Conservation (phyloP, 2,797 vertebrate genomes). For the Acanthurus tractus region DNA sequence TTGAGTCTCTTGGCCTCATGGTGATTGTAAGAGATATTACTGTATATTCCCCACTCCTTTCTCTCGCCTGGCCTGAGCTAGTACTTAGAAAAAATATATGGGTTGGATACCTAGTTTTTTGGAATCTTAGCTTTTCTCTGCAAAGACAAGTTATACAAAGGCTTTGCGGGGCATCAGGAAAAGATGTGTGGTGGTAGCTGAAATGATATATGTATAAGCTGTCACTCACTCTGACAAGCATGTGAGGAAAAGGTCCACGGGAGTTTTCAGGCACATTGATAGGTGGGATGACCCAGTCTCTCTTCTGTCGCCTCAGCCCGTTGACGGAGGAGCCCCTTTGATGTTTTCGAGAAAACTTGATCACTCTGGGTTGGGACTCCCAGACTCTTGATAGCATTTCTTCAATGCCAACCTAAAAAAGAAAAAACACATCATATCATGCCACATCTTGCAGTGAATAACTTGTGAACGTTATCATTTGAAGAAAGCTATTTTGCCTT, state of each 20-base stretch:
- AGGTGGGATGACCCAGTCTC: slow-evolving; percentile 99
- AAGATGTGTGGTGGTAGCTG: slow-evolving; percentile 21
- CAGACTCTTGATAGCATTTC: slow-evolving; percentile 81
- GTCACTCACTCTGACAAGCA: slow-evolving; percentile 96
- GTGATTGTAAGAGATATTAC: slow-evolving; percentile 46
- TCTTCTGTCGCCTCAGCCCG: slow-evolving; percentile 93
- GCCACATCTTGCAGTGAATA: slow-evolving; percentile 19
- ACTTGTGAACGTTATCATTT: slow-evolving; percentile 35
- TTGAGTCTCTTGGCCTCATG: slow-evolving; percentile 34
- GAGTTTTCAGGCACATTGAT: slow-evolving; percentile 99
- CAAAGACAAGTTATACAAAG: slow-evolving; percentile 22
- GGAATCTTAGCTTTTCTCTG: slow-evolving; percentile 18
- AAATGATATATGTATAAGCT: slow-evolving; percentile 32
- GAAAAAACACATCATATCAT: slow-evolving; percentile 55
- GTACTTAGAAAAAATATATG: slow-evolving; percentile 17
- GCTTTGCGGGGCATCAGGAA: neutral
- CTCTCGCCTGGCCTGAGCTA: slow-evolving; percentile 22
- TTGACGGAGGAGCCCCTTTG: slow-evolving; percentile 82
- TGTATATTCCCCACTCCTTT: slow-evolving; percentile 13
- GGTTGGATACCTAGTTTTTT: slow-evolving; percentile 19
- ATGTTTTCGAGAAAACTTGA: slow-evolving; percentile 90
- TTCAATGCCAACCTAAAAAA: slow-evolving; percentile 83
- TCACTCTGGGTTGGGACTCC: slow-evolving; percentile 86
- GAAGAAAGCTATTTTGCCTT: slow-evolving; percentile 26
- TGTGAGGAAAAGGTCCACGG: slow-evolving; percentile 95